phyloP scores from a whole-genome alignment of 92 coral and sea anemone genomes.

The Galaxea fascicularis region DNA sequence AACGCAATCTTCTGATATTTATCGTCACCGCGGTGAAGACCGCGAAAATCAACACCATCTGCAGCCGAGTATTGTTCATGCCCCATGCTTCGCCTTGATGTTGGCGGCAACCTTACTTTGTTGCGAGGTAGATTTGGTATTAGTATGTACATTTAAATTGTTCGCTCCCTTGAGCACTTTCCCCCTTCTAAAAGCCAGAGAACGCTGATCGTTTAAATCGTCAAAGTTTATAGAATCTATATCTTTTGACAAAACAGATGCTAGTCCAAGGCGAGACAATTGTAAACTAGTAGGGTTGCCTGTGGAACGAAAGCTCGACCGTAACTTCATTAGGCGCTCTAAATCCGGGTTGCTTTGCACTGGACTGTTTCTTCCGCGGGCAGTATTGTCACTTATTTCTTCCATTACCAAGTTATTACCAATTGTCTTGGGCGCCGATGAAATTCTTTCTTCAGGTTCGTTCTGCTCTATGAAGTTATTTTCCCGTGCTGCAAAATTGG shows the following conservation, averaged over 20 bases:
- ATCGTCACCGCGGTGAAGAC: background rate
- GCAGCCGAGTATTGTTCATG: background rate
- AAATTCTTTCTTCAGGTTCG: constrained; percentile 14
- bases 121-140: background rate
- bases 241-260: constrained; percentile 34
- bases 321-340: constrained; percentile 36
- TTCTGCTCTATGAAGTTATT: constrained; percentile 8
- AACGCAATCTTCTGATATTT: background rate
- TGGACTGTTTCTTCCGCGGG: constrained; percentile 71
- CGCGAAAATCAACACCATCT: background rate
- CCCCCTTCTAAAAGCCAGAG: constrained; percentile 44
- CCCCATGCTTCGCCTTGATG: background rate
- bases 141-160: background rate
- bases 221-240: constrained; percentile 21
- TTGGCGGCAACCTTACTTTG: background rate
- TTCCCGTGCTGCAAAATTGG: constrained; percentile 4
- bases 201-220: constrained; percentile 30
- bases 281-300: background rate
- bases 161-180: constrained; percentile 32
- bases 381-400: constrained; percentile 69
- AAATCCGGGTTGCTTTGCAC: constrained; percentile 32
- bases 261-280: constrained; percentile 16
- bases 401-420: constrained; percentile 65
- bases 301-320: constrained; percentile 5
- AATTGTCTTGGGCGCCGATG: background rate